These are phyloP conservation scores for Orchesella flavescens DNA, from an alignment of 2,888 invertebrate species.

Conservation along the genomic window DNA sequence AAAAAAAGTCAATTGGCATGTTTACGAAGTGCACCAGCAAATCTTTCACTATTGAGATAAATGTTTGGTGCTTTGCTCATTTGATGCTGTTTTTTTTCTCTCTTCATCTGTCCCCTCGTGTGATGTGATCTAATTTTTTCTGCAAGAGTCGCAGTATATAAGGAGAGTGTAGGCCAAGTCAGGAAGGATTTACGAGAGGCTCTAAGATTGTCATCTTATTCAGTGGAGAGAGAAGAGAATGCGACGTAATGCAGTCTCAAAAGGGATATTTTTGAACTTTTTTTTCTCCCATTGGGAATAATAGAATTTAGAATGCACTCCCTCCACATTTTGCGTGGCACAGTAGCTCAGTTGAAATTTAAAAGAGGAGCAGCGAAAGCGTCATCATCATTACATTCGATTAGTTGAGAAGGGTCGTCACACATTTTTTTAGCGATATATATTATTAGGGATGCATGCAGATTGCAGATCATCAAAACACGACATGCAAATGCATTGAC, in stretches of 20 bases:
- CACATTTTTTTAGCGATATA: too few relatives aligned
- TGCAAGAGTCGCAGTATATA: too few relatives aligned
- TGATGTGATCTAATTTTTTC: background rate
- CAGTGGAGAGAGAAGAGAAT: background rate
- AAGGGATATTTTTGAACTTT: too few relatives aligned
- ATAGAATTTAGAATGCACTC: too few relatives aligned
- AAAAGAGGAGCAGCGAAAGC: background rate
- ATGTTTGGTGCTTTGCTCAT: too few relatives aligned
- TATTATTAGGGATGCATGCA: too few relatives aligned
- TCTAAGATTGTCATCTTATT: slow-evolving; percentile 42
- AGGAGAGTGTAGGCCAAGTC: background rate
- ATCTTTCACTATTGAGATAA: too few relatives aligned
- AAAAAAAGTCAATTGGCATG: slow-evolving; percentile 1
- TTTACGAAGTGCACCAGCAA: background rate
- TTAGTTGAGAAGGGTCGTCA: too few relatives aligned
- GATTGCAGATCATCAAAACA: slow-evolving; percentile 7
- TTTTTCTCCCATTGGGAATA: too few relatives aligned
- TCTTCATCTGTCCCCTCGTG: background rate
- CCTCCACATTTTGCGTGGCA: slow-evolving; percentile 16
- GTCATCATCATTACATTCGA: background rate
- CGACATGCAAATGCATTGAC: slow-evolving; percentile 17
- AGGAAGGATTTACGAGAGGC: slow-evolving; percentile 29
- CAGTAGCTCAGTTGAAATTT: slow-evolving; percentile 14
- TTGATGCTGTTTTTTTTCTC: background rate
- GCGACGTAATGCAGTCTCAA: too few relatives aligned